Evolutionary conservation across 1,140 invertebrate genomes (phyloP), one percentile per base, ranked within the genome.

Genomic region (Campoletis sonorensis): DNA sequence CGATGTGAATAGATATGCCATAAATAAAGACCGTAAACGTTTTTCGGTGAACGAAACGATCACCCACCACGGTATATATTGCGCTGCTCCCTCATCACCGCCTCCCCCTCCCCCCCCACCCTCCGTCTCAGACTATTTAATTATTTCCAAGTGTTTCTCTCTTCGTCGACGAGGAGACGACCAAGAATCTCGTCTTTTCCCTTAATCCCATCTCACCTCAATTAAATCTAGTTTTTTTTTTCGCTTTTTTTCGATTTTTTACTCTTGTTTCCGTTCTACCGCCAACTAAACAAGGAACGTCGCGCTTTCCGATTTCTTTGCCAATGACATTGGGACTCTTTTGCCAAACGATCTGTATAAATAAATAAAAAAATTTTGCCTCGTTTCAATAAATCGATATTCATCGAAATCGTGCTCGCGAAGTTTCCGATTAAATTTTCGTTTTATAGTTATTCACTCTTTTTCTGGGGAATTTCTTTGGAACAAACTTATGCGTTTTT

Each of bases 21-120:
- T 78, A 78, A 78, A 78, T 78, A 78, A 78, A 64, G 76, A 40
- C 76, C 58, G 76, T 78, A 78, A 78, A 78, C 76, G 76, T 78
- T 78, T 70, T 78, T 78, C 76, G 76, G 76, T 78, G 76, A 64
- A 78, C 76, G 76, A 45, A 78, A 78, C 76, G 76, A 78, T 78
- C 76, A 78, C 76, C 76, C 76, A 78, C 76, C 76, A 40, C 58
- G 76, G 76, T n/a, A 77, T 21, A 15, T 40, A 30, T 27, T 61
- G 51, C 75, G 54, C 51, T 77, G 73, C 73, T 54, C 45, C 73
- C 27, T 54, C 51, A 27, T 26, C 18, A 33, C 73, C 73, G 30
- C 18, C 18, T 15, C 67, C 27, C 67, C n/a, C n/a, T n/a, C n/a
- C n/a, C n/a, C n/a, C n/a, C n/a, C n/a, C n/a, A n/a, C n/a, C n/a